phyloP scores from a whole-genome alignment of 2,797 vertebrate genomes.

The Phyllotis vaccarum region DNA sequence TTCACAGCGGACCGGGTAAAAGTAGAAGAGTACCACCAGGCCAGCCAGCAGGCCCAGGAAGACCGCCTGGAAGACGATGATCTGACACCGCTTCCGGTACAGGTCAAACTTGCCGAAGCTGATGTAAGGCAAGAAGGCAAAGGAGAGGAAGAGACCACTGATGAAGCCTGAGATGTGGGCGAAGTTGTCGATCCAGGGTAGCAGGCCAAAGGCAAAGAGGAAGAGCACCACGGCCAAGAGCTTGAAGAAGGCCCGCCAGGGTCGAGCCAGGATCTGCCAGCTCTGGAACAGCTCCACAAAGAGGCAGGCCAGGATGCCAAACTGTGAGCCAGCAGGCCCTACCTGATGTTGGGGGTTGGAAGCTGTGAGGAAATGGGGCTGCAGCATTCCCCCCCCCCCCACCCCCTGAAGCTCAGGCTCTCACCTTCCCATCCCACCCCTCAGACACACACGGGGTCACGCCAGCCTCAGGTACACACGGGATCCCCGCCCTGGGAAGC shows the following conservation, averaged over 20 bases:
- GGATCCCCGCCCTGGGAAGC: background rate
- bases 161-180: constrained; percentile 98
- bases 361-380: background rate
- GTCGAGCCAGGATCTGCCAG: constrained; percentile 99
- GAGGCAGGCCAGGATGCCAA: constrained; percentile 98
- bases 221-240: constrained; percentile 96
- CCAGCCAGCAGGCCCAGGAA: constrained; percentile 97
- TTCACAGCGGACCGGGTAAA: constrained; percentile 96
- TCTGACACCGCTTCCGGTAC: constrained; percentile 99
- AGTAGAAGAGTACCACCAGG: constrained; percentile 97
- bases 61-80: constrained; percentile 95
- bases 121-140: constrained; percentile 98
- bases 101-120: constrained; percentile 98
- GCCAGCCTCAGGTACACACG: background rate
- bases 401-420: no score
- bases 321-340: constrained; percentile 98
- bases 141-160: constrained; percentile 98
- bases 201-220: constrained; percentile 96
- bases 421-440: background rate
- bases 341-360: constrained; percentile 88
- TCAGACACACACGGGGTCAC: background rate
- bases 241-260: constrained; percentile 98
- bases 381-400: background rate
- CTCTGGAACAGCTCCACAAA: constrained; percentile 99
- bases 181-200: constrained; percentile 99